Conservation (phyloP, 1,140 invertebrate species). For the Pseudomyrmex sp. region DNA sequence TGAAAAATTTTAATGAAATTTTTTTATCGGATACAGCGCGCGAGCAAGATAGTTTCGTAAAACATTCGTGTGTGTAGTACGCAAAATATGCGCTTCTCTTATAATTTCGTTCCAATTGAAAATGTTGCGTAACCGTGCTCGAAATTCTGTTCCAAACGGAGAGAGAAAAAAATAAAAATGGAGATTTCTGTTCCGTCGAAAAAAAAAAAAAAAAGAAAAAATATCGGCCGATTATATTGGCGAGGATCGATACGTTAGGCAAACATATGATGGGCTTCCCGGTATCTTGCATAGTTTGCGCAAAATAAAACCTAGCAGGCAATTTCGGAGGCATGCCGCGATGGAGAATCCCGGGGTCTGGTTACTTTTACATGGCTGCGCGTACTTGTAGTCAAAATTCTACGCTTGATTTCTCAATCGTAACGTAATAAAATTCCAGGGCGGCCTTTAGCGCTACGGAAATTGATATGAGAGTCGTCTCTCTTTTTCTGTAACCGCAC, state of each 20-base stretch:
- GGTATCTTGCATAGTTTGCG: slow-evolving; percentile 37
- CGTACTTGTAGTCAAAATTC: background rate
- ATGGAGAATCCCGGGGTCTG: background rate
- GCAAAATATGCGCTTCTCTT: background rate
- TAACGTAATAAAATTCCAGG: slow-evolving; percentile 59
- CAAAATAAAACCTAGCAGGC: slow-evolving; percentile 37
- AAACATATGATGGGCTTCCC: slow-evolving; percentile 42
- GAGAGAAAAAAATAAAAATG: background rate
- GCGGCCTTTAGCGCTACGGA: slow-evolving; percentile 22
- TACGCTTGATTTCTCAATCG: slow-evolving; percentile 3
- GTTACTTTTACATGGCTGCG: slow-evolving; percentile 5
- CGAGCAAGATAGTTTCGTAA: no score
- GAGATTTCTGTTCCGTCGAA: background rate
- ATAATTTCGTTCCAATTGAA: background rate
- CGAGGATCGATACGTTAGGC: slow-evolving; percentile 28
- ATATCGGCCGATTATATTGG: slow-evolving; percentile 21
- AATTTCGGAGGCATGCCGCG: background rate
- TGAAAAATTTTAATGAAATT: background rate
- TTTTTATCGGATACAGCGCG: background rate
- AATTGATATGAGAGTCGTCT: slow-evolving; percentile 55
- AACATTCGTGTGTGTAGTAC: background rate
- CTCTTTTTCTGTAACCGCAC: background rate
- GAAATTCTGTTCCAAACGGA: background rate
- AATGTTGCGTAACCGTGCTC: background rate
- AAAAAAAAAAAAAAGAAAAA: background rate